These are phyloP conservation scores for Heptranchias perlo DNA, from an alignment of 2,113 vertebrate species.

Conservation along the genomic window DNA sequence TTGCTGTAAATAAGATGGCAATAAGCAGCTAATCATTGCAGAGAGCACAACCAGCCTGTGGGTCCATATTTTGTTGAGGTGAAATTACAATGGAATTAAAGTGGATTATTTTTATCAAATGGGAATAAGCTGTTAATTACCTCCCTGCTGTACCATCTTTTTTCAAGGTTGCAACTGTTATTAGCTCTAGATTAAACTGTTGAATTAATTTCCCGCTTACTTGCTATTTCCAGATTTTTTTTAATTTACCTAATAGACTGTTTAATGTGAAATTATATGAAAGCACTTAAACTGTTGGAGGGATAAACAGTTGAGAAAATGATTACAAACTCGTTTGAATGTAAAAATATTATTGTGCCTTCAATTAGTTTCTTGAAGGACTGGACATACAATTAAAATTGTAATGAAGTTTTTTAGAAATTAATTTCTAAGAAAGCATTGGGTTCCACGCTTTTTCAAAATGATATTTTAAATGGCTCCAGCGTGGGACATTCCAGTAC, in stretches of 20 bases:
- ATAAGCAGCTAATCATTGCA: constrained; percentile 70
- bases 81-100: constrained; percentile 81
- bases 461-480: background rate
- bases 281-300: constrained; percentile 67
- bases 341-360: constrained; percentile 68
- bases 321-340: constrained; percentile 72
- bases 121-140: constrained; percentile 85
- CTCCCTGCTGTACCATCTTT: constrained; percentile 78
- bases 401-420: background rate
- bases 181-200: constrained; percentile 78
- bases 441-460: background rate
- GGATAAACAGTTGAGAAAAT: constrained; percentile 71
- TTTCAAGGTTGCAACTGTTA: constrained; percentile 71
- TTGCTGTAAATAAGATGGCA: constrained; percentile 62
- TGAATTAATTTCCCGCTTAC: constrained; percentile 81
- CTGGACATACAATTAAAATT: background rate
- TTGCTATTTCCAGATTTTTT: constrained; percentile 78
- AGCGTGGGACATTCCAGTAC: background rate
- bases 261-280: constrained; percentile 79
- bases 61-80: constrained; percentile 81
- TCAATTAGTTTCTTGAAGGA: constrained; percentile 57
- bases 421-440: background rate
- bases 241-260: constrained; percentile 78
- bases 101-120: constrained; percentile 81
- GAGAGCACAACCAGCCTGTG: constrained; percentile 69